Percentiles rank a stretch among this genome's conserved stretches.
phyloP scores from a whole-genome alignment of 2,113 vertebrate species.

The Sturnus vulgaris region DNA sequence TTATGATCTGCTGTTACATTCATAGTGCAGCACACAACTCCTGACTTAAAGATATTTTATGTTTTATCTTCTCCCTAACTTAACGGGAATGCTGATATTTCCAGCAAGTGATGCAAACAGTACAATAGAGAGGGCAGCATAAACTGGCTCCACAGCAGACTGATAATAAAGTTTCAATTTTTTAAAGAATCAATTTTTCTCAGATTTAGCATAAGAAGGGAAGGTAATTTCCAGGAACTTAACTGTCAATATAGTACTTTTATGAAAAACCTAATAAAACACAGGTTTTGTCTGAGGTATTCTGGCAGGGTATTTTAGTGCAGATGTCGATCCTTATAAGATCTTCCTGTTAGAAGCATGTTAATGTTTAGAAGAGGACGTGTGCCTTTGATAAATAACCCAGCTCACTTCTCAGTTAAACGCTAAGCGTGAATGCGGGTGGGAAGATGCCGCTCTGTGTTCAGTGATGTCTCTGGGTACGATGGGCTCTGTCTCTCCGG shows the following conservation, averaged over 20 bases:
- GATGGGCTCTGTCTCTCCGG: no score
- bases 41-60: not conserved
- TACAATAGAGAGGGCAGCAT: not conserved
- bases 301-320: not conserved
- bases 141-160: not conserved
- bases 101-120: not conserved
- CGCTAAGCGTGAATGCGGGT: rapidly evolving
- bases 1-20: not conserved
- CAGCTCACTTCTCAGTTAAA: not conserved
- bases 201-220: not conserved
- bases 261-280: not conserved
- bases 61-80: not conserved
- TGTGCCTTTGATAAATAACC: not conserved
- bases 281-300: not conserved
- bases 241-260: not conserved
- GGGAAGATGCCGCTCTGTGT: not conserved
- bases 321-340: not conserved
- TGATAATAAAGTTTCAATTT: not conserved
- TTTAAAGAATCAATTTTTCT: not conserved
- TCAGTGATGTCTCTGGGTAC: rapidly evolving
- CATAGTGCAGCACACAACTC: not conserved
- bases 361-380: not conserved
- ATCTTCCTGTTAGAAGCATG: not conserved
- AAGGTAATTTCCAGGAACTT: not conserved
- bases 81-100: not conserved